Conservation (phyloP, 2,113 vertebrate species). For the Campylorhamphus procurvoides region DNA sequence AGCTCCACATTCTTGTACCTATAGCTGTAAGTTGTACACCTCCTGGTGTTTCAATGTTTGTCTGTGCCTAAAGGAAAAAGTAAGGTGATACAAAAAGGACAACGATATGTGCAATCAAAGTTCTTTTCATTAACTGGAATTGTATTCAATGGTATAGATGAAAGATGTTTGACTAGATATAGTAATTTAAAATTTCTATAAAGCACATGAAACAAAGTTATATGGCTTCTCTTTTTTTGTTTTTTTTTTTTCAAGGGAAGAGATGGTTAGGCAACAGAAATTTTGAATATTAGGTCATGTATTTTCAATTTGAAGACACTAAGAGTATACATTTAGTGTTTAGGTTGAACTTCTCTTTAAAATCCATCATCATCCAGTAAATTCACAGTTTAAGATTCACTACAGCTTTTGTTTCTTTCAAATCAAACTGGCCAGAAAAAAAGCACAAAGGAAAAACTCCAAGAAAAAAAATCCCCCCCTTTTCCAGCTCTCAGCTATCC, state of each 20-base stretch:
- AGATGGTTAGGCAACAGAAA: neutral
- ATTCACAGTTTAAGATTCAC: neutral
- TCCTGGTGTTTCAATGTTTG: neutral
- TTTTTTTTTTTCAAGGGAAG: neutral
- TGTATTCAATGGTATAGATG: neutral
- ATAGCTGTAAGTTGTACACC: rapidly evolving
- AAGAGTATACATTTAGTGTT: neutral
- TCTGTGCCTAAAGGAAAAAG: neutral
- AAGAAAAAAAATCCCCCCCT: neutral
- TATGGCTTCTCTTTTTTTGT: neutral
- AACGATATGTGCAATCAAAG: neutral
- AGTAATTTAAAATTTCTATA: neutral
- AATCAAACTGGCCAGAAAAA: neutral
- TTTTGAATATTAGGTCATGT: neutral
- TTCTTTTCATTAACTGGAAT: neutral
- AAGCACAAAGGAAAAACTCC: neutral
- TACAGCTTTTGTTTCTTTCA: neutral
- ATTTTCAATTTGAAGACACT: neutral
- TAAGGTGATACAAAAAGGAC: neutral
- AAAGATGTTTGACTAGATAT: neutral
- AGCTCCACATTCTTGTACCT: neutral
- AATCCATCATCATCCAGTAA: neutral
- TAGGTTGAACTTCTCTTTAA: neutral
- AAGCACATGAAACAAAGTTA: neutral
- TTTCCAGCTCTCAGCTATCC: neutral